Evolutionary conservation across 1,140 invertebrate species (phyloP).

Genomic region (Cydia fagiglandana): DNA sequence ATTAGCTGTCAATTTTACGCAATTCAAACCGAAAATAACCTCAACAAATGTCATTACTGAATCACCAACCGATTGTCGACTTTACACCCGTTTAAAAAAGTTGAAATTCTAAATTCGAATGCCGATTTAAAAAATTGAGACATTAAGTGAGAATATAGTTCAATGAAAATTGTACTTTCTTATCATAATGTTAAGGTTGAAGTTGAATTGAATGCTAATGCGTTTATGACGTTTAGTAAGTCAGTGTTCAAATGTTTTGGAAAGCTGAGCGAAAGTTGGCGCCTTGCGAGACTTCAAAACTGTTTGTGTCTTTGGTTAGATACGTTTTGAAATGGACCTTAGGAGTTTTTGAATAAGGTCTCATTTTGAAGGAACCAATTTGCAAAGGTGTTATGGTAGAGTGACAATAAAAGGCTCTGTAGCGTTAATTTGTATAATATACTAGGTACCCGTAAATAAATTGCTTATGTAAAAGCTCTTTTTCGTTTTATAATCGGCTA

Average conservation of each 20-base stretch:
- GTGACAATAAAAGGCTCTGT: slow-evolving; percentile 13
- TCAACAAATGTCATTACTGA: slow-evolving; percentile 16
- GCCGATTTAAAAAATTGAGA: neutral
- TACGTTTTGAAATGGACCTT: neutral
- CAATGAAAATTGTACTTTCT: neutral
- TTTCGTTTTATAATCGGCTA: no score
- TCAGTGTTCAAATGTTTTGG: slow-evolving; percentile 8
- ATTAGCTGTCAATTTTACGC: slow-evolving; percentile 28
- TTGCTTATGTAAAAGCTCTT: neutral
- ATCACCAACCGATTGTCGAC: neutral
- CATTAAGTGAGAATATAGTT: neutral
- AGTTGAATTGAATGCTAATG: neutral
- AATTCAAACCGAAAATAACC: slow-evolving; percentile 15
- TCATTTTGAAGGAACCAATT: neutral
- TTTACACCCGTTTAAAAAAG: neutral
- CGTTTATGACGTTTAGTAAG: neutral
- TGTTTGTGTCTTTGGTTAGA: neutral
- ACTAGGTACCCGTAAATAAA: neutral
- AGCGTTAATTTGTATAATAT: slow-evolving; percentile 1
- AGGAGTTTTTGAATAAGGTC: neutral
- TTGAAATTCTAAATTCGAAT: neutral
- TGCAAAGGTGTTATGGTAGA: neutral
- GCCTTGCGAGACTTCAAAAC: slow-evolving; percentile 18
- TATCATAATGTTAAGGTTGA: neutral
- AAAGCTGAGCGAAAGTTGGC: slow-evolving; percentile 28